Evolutionary conservation across 2,797 vertebrate species (phyloP).

Genomic region (Propithecus deckenii): DNA sequence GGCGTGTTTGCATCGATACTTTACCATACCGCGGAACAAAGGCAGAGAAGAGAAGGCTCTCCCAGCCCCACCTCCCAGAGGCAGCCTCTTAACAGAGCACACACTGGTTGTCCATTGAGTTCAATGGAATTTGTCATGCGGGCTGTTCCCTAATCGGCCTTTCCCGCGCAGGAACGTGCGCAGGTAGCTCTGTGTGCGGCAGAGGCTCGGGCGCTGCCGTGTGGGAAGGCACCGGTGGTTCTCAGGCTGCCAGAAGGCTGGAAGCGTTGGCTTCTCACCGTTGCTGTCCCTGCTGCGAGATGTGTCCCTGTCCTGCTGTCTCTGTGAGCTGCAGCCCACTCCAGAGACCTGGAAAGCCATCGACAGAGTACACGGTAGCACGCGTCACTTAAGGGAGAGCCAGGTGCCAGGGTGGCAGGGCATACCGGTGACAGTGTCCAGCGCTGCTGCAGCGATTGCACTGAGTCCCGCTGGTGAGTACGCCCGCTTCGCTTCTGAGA

Average conservation of each 20-base stretch:
- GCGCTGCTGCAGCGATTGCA: too few relatives aligned
- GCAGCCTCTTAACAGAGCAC: not conserved
- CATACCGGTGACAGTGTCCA: fast-evolving
- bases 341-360: too few relatives aligned
- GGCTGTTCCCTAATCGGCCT: fast-evolving
- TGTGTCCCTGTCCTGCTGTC: fast-evolving
- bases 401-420: not conserved
- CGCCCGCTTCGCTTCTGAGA: not conserved
- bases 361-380: fast-evolving
- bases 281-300: fast-evolving
- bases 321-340: not conserved
- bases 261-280: fast-evolving
- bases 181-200: fast-evolving
- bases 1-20: too few relatives aligned
- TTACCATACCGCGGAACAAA: too few relatives aligned
- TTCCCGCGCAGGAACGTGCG: fast-evolving
- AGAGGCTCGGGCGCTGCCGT: not conserved
- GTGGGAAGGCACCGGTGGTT: not conserved
- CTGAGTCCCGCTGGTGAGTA: too few relatives aligned
- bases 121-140: fast-evolving
- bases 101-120: fast-evolving
- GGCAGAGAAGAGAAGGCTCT: not conserved
- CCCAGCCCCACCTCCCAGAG: fast-evolving
- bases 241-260: not conserved
- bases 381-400: not conserved